Base-by-base conservation (phyloP, 2,113 vertebrate genomes). In the Nasalis larvatus region DNA sequence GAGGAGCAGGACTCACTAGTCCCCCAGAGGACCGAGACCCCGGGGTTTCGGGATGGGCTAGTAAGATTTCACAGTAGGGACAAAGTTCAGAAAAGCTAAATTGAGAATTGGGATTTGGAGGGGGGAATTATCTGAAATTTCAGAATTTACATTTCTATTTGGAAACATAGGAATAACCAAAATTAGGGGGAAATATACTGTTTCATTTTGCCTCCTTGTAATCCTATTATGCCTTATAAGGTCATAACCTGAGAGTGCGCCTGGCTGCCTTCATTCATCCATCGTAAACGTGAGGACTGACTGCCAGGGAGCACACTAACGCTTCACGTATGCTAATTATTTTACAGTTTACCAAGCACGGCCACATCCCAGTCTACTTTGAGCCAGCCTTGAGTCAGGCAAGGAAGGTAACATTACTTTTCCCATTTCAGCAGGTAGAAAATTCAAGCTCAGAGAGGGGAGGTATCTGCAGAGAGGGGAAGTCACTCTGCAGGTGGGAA, bases 231-330 rank as follows among this genome's bases (percentile, higher is more conserved):
- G 97, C 97, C 96, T 96, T 97, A 96, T 96, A 98, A 98, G 96
- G 97, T 86, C 94, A 96, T 58, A 97, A 97, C 97, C 97, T 96
- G 97, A 97, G 93, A 98, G 98, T 94, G 86, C 86, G 94, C 94
- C 92, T 87, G 52, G 56, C 66, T 80, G 97, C 83, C 58, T 93
- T 77, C 78, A 12, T 80, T 94, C 86, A 81, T 40, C 84, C 89
- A 87, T 60, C 68, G 87, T 90, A 74, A 98, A 97, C 84, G 89
- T 94, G 94, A 94, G 87, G 78, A 52, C 47, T 97, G 95, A 91
- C 94, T 94, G 96, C 76, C 97, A 71, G 56, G 89, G 85, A 66
- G 96, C 91, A 96, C 96, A 96, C 93, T 94, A 93, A 97, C 90
- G 97, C 94, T 86, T 76, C 77, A 77, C 81, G 40, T 89, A 97